Conservation (phyloP, 1,140 invertebrate genomes). For the Drosophila chauvacae region DNA sequence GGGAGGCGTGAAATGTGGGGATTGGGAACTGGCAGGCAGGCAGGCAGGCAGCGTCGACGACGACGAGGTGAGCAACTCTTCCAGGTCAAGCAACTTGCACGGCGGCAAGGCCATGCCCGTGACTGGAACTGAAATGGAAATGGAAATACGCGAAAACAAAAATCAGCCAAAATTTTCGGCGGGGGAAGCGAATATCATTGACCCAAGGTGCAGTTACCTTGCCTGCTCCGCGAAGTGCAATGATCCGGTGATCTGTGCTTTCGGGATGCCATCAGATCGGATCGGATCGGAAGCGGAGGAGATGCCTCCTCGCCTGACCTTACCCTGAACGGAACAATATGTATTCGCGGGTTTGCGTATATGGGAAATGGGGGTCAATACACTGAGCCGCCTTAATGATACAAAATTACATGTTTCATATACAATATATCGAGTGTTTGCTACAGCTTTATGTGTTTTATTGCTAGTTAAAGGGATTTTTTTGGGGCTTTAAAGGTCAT, state of each 20-base stretch:
- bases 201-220: constrained; percentile 81
- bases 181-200: constrained; percentile 65
- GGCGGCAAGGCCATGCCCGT: constrained; percentile 56
- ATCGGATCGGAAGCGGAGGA: constrained; percentile 28
- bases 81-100: constrained; percentile 74
- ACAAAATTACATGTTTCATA: constrained; percentile 19
- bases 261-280: constrained; percentile 9
- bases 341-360: not conserved
- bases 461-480: not conserved
- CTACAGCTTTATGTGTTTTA: too few relatives aligned
- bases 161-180: constrained; percentile 38
- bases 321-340: constrained; percentile 29
- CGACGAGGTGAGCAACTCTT: constrained; percentile 46
- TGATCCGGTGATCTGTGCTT: constrained; percentile 49
- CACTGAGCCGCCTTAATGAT: constrained; percentile 23
- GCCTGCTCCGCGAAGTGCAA: constrained; percentile 48
- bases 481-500: not conserved
- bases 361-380: constrained; percentile 39
- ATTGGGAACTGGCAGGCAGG: not conserved
- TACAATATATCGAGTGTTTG: not conserved
- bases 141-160: constrained; percentile 36
- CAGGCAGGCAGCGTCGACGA: not conserved
- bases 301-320: constrained; percentile 11
- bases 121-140: constrained; percentile 51
- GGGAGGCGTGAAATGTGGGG: constrained; percentile 26